Evolutionary conservation across 1,140 invertebrate species (phyloP), one percentile per base, ranked within the genome.

Genomic region (Caenorhabditis brenneri): DNA sequence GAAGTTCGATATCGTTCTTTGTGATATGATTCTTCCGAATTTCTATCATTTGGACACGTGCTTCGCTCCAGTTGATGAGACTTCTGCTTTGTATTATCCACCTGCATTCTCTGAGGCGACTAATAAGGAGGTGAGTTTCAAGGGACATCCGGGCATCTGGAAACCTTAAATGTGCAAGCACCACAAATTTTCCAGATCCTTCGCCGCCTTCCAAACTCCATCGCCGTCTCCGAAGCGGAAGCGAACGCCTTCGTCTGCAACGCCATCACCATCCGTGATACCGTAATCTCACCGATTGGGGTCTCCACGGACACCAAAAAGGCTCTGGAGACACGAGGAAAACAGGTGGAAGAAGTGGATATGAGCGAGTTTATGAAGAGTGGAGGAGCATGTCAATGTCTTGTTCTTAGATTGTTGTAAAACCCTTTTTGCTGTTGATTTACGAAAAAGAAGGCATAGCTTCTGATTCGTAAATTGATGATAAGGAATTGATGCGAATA

Each of bases 361-460:
- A 90, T 90, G 89, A 88, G 85, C 58, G 89, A 90, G 82, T 90
- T 90, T 69, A 91, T 90, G 88, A 90, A 90, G 79, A 88, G 88
- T 79, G 89, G 89, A 10, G 89, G 89, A 15, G 89, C 89, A 39
- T 90, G 88, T 83, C 89, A 90, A 84, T 90, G 89, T 49, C 78
- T 90, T 19, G 89, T 90, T 39, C 69, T 90, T 27, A 90, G 91
- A 82, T 74, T 90, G 7, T 91, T 60, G 53, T 55, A 55, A 15
- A 51, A n/a, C n/a, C n/a, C 48, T 51, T 58, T 31, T 58, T 58
- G 6, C 29, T 58, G 16, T 9, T 42, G 39, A 12, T 42, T 42
- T n/a, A n/a, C n/a, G n/a, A n/a, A n/a, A n/a, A n/a, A n/a, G n/a
- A n/a, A n/a, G n/a, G n/a, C n/a, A n/a, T n/a, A n/a, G n/a, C n/a